Percentiles rank a stretch among this genome's conserved stretches.
Conservation (phyloP, 2,113 vertebrate genomes). For the Aleadryas rufinucha region DNA sequence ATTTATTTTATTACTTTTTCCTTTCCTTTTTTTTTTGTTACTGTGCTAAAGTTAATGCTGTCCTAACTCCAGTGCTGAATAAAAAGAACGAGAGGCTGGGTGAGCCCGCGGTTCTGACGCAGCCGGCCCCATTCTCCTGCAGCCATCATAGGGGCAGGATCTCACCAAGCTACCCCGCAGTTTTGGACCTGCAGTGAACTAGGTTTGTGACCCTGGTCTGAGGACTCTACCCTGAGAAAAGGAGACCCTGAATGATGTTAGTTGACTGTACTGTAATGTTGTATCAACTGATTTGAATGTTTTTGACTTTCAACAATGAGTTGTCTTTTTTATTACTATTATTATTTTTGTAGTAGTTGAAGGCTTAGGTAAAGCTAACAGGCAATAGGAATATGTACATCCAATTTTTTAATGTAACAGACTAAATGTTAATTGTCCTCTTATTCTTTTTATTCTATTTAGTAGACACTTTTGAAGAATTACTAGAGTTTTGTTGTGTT, state of each 20-base stretch:
- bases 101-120: rapidly evolving
- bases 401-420: constrained; percentile 82
- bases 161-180: constrained; percentile 27
- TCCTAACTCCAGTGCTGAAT: constrained; percentile 79
- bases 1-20: background rate
- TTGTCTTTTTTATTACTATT: constrained; percentile 60
- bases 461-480: constrained; percentile 85
- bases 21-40: constrained; percentile 51
- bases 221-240: constrained; percentile 75
- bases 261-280: constrained; percentile 89
- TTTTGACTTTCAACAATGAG: constrained; percentile 80
- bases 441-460: constrained; percentile 85
- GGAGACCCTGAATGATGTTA: constrained; percentile 81
- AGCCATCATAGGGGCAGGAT: constrained; percentile 65
- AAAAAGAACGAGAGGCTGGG: constrained; percentile 43
- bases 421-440: constrained; percentile 80
- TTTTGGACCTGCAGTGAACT: constrained; percentile 76
- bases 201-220: constrained; percentile 72
- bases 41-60: constrained; percentile 78
- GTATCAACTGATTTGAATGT: constrained; percentile 89
- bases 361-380: constrained; percentile 86
- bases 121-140: constrained; percentile 36
- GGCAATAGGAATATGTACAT: constrained; percentile 85
- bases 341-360: constrained; percentile 81
- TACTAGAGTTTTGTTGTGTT: constrained; percentile 84